These are phyloP conservation scores for Sipha flava DNA, from an alignment of 1,140 invertebrate genomes.

Conservation along the genomic window DNA sequence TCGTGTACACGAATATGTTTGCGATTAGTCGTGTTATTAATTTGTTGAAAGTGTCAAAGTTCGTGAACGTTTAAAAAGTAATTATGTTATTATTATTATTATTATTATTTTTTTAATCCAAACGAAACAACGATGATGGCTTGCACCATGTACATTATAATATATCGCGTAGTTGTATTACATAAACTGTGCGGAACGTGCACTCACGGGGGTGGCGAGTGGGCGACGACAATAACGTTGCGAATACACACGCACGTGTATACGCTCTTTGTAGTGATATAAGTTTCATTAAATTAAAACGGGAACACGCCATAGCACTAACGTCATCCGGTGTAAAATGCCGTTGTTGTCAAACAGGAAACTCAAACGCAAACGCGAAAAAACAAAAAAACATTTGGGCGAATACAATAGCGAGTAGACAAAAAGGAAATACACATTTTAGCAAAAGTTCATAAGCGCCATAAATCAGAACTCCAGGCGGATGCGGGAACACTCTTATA, in stretches of 20 bases:
- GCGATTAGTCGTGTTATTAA: not conserved
- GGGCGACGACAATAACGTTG: not conserved
- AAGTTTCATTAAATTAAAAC: not conserved
- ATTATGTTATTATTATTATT: no score
- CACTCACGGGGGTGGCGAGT: no score
- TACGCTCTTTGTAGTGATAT: not conserved
- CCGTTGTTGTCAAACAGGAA: not conserved
- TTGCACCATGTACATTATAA: not conserved
- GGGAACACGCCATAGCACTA: not conserved
- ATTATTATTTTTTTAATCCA: not conserved
- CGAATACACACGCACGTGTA: no score
- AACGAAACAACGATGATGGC: not conserved
- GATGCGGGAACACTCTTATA: no score
- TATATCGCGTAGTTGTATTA: no score
- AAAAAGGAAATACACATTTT: not conserved
- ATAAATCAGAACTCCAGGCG: not conserved
- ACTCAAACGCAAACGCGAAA: not conserved
- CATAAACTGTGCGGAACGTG: no score
- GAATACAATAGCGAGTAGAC: not conserved
- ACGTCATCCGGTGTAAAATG: not conserved
- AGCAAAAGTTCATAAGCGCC: not conserved
- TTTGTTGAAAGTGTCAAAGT: not conserved
- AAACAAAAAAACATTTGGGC: not conserved
- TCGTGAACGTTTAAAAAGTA: no score
- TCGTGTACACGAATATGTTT: not conserved